Conservation (phyloP, 1,140 invertebrate species). For the Psilanteris sp. region DNA sequence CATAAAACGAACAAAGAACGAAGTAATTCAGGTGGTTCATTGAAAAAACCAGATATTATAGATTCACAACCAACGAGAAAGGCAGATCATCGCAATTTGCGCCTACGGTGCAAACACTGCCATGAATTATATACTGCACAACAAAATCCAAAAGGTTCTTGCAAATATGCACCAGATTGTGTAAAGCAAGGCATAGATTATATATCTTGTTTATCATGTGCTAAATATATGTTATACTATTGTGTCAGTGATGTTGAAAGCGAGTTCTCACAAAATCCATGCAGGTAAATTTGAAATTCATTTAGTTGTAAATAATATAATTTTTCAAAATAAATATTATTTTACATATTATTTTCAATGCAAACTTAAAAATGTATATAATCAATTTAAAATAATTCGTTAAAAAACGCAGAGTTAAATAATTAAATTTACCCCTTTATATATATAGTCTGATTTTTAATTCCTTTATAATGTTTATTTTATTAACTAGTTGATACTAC, state of each 20-base stretch:
- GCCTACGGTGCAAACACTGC: constrained; percentile 82
- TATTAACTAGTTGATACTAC: too few species aligned
- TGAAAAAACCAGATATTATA: constrained; percentile 83
- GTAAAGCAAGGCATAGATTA: constrained; percentile 89
- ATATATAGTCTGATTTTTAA: too few species aligned
- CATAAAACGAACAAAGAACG: constrained; percentile 79
- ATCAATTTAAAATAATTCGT: too few species aligned
- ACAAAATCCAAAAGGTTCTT: constrained; percentile 89
- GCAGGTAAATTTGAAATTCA: constrained; percentile 82
- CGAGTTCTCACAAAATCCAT: constrained; percentile 89
- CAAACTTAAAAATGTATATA: too few species aligned
- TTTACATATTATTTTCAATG: too few species aligned
- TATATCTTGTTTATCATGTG: constrained; percentile 91
- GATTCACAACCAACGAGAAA: constrained; percentile 74
- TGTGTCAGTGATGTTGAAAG: constrained; percentile 93
- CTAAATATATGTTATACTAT: constrained; percentile 94
- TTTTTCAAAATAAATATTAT: too few species aligned
- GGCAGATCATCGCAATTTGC: constrained; percentile 62
- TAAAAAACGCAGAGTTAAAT: too few species aligned
- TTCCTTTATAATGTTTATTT: too few species aligned
- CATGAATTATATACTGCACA: constrained; percentile 88
- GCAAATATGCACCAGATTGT: constrained; percentile 93
- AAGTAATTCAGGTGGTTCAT: constrained; percentile 81
- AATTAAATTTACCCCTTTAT: too few species aligned
- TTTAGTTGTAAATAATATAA: too few species aligned